phyloP scores from a whole-genome alignment of 2,888 invertebrate genomes.

The Scaptodrosophila latifasciaeformis region DNA sequence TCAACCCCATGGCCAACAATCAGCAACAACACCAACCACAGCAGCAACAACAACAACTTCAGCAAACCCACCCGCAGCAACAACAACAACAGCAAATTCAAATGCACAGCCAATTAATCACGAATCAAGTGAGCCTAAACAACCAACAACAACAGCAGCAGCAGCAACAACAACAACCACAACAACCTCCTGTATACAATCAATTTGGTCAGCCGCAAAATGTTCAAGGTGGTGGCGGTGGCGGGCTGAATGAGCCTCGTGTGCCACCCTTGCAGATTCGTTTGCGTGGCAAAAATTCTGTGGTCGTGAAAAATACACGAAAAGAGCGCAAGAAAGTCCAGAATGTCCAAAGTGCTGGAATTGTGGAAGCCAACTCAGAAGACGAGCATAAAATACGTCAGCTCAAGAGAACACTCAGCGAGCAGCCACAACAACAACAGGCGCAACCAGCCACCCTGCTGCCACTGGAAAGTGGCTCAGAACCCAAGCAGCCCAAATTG shows the following conservation, averaged over 20 bases:
- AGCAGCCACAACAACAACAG: slow-evolving; percentile 38
- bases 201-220: slow-evolving; percentile 27
- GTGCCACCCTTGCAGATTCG: slow-evolving; percentile 94
- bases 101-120: not conserved
- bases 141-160: slow-evolving; percentile 30
- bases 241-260: slow-evolving; percentile 81
- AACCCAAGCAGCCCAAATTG: slow-evolving; percentile 54
- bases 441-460: slow-evolving; percentile 13
- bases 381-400: slow-evolving; percentile 68
- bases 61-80: slow-evolving; percentile 34
- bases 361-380: slow-evolving; percentile 15
- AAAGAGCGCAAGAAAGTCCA: slow-evolving; percentile 79
- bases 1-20: slow-evolving; percentile 8
- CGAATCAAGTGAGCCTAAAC: no score
- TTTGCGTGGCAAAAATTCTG: slow-evolving; percentile 84
- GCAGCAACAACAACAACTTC: slow-evolving; percentile 12
- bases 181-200: slow-evolving; percentile 32
- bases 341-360: slow-evolving; percentile 52
- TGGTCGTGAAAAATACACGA: slow-evolving; percentile 87
- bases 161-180: slow-evolving; percentile 36
- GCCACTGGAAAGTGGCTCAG: slow-evolving; percentile 26
- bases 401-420: slow-evolving; percentile 51
- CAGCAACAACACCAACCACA: slow-evolving; percentile 30
- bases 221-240: slow-evolving; percentile 4
- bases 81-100: slow-evolving; percentile 13